Percentiles rank a stretch among this genome's conserved stretches.
Conservation (phyloP, 2,888 invertebrate genomes). For the Pristionchus exspectatus region DNA sequence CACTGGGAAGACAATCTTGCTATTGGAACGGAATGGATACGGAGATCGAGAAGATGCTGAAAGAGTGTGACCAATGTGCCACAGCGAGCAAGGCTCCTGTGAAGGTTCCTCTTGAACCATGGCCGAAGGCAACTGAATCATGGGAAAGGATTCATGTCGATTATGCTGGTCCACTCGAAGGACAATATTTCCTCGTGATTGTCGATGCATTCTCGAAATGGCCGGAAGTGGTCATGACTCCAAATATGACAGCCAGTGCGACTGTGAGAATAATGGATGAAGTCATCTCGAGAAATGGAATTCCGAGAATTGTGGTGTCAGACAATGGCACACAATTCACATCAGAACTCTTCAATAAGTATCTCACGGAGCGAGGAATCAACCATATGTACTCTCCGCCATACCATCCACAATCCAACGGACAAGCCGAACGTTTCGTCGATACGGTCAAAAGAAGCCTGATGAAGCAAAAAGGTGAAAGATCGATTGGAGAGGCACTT, state of each 20-base stretch:
- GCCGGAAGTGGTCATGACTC: slow-evolving; percentile 75
- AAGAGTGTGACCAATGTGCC: slow-evolving; percentile 65
- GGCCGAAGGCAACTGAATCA: too few relatives aligned
- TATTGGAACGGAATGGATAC: slow-evolving; percentile 73
- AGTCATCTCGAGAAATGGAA: slow-evolving; percentile 58
- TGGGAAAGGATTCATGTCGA: slow-evolving; percentile 64
- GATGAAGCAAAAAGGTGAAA: slow-evolving; percentile 14
- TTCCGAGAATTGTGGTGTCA: slow-evolving; percentile 60
- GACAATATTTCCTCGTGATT: slow-evolving; percentile 77
- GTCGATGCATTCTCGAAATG: slow-evolving; percentile 80
- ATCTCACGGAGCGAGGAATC: slow-evolving; percentile 60
- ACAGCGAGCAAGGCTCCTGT: slow-evolving; percentile 60
- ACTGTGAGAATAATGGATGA: background rate
- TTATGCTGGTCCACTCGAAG: slow-evolving; percentile 80
- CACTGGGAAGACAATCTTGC: slow-evolving; percentile 69
- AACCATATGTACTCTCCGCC: slow-evolving; percentile 65
- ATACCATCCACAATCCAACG: slow-evolving; percentile 74
- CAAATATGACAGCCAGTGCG: background rate
- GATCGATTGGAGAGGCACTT: slow-evolving; percentile 40
- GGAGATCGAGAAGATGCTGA: slow-evolving; percentile 61
- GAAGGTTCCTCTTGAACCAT: slow-evolving; percentile 60
- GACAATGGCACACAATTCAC: background rate
- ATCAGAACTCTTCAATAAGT: background rate
- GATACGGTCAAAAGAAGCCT: slow-evolving; percentile 64
- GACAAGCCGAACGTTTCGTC: slow-evolving; percentile 73